Evolutionary conservation across 2,888 invertebrate genomes (phyloP).

Genomic region (Dascillus cervinus): DNA sequence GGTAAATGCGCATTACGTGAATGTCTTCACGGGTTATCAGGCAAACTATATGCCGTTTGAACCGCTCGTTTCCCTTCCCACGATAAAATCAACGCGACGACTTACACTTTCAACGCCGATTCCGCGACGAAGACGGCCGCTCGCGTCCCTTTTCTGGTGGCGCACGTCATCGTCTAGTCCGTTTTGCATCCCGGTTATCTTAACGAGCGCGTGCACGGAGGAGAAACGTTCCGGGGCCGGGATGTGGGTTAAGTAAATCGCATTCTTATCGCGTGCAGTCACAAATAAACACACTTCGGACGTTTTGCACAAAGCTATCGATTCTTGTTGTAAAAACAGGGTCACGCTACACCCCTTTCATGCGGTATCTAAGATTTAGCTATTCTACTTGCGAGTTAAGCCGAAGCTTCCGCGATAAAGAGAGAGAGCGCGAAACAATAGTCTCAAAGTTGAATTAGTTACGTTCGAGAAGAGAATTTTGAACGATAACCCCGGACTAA

Average conservation of each 20-base stretch:
- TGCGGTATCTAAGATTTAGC: conserved; percentile 12
- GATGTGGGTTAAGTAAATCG: conserved; percentile 22
- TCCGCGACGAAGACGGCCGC: conserved; percentile 12
- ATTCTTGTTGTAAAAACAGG: conserved; percentile 12
- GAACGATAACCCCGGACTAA: conserved; percentile 42
- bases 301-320: conserved; percentile 13
- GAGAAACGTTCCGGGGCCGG: conserved; percentile 23
- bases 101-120: conserved; percentile 16
- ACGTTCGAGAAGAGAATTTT: conserved; percentile 44
- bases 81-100: conserved; percentile 20
- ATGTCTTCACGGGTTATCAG: conserved; percentile 28
- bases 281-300: conserved; percentile 25
- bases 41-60: conserved; percentile 22
- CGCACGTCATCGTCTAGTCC: no score
- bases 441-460: conserved; percentile 45
- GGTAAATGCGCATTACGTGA: conserved; percentile 24
- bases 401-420: conserved; percentile 14
- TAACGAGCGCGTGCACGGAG: conserved; percentile 21
- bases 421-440: conserved; percentile 35
- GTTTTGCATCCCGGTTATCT: conserved; percentile 28
- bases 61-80: conserved; percentile 22
- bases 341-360: conserved; percentile 8
- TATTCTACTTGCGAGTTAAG: conserved; percentile 22
- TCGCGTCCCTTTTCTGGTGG: no score
- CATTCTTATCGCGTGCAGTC: conserved; percentile 25